These are phyloP conservation scores for Sebastes jordani DNA, from an alignment of 2,797 vertebrate genomes.

Conservation along the genomic window DNA sequence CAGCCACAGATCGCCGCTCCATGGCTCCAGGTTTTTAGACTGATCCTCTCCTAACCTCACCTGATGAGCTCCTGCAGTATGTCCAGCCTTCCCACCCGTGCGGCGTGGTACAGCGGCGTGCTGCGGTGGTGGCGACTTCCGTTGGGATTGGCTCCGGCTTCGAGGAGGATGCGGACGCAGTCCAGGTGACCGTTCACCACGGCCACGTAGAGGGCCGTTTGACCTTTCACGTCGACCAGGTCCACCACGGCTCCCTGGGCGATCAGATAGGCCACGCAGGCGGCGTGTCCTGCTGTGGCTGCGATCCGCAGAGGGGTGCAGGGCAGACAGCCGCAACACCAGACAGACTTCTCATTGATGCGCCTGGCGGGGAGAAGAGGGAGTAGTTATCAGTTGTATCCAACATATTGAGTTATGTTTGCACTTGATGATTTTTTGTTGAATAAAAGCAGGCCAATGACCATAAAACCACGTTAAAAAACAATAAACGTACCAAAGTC, in stretches of 20 bases:
- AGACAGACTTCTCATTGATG: slow-evolving; percentile 95
- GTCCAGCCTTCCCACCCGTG: slow-evolving; percentile 89
- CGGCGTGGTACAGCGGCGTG: slow-evolving; percentile 91
- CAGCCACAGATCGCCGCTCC: background rate
- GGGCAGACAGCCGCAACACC: slow-evolving; percentile 94
- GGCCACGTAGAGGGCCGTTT: slow-evolving; percentile 92
- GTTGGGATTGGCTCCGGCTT: slow-evolving; percentile 92
- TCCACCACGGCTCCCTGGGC: slow-evolving; percentile 91
- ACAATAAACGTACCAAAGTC: background rate
- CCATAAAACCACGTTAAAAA: background rate
- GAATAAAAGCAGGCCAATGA: background rate
- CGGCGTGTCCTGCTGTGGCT: slow-evolving; percentile 89
- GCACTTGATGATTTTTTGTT: background rate
- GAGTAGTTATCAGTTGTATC: background rate
- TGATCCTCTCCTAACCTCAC: slow-evolving; percentile 68
- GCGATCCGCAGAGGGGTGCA: slow-evolving; percentile 93
- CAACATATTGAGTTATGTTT: background rate
- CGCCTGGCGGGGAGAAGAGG: slow-evolving; percentile 73
- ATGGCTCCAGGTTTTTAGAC: background rate
- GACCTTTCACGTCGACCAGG: slow-evolving; percentile 94
- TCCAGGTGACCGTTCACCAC: slow-evolving; percentile 94
- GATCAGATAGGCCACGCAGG: slow-evolving; percentile 90
- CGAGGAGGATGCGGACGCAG: slow-evolving; percentile 89
- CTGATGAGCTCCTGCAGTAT: slow-evolving; percentile 91
- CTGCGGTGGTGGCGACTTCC: slow-evolving; percentile 95